These are phyloP conservation scores for Priocnemis perturbator DNA, from an alignment of 2,888 invertebrate species.

Conservation along the genomic window DNA sequence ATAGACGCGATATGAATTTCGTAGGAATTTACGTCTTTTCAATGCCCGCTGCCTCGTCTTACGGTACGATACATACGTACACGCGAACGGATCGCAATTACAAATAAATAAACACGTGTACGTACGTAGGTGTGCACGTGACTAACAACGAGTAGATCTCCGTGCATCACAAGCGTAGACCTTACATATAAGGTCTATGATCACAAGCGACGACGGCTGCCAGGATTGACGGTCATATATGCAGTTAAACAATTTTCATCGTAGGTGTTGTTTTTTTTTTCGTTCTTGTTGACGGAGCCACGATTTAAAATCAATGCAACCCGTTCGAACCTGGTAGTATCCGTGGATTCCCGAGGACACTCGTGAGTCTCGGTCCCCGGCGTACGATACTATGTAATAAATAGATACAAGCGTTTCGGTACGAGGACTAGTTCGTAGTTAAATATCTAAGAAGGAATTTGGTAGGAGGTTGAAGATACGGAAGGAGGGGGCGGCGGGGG, in stretches of 20 bases:
- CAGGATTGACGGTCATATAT: conserved; percentile 62
- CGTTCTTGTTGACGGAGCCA: conserved; percentile 10
- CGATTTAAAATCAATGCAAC: conserved; percentile 29
- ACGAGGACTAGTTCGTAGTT: conserved; percentile 27
- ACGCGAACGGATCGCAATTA: too few species aligned
- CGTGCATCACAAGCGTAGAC: too few species aligned
- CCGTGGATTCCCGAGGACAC: conserved; percentile 13
- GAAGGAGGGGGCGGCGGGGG: neutral
- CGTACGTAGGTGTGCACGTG: neutral
- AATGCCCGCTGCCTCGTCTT: too few species aligned
- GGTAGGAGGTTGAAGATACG: conserved; percentile 33
- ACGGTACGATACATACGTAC: too few species aligned
- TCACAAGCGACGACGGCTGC: conserved; percentile 44
- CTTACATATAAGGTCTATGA: neutral
- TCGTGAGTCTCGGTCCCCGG: conserved; percentile 1
- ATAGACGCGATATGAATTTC: too few species aligned
- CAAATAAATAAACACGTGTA: neutral
- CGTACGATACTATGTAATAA: conserved; percentile 25
- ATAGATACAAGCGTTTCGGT: conserved; percentile 28
- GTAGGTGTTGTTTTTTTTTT: too few species aligned
- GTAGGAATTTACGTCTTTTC: too few species aligned
- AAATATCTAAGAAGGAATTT: conserved; percentile 43
- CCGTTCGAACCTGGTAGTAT: conserved; percentile 1
- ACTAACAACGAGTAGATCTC: too few species aligned
- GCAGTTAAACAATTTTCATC: conserved; percentile 67